Conservation (phyloP, 1,140 invertebrate genomes). For the Drosophila teissieri region DNA sequence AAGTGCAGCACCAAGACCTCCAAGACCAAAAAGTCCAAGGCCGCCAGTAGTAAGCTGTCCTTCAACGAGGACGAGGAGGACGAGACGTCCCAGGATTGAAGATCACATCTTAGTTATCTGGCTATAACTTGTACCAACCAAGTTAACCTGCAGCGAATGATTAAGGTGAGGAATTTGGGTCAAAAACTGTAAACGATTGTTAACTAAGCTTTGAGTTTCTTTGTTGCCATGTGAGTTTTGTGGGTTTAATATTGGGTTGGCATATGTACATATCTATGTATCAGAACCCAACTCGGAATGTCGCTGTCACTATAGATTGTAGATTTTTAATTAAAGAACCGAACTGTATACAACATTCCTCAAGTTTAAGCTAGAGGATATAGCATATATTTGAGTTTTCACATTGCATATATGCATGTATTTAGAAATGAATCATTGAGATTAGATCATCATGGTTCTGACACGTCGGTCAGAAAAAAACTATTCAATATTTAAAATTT, state of each 20-base stretch:
- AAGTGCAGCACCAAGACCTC: constrained; percentile 16
- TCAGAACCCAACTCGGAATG: background rate
- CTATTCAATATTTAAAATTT: no score
- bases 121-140: constrained; percentile 1
- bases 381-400: no score
- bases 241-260: constrained; percentile 1
- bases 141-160: constrained; percentile 24
- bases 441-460: no score
- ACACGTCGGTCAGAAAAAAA: no score
- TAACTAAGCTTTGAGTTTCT: background rate
- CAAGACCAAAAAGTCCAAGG: constrained; percentile 59
- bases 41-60: constrained; percentile 63
- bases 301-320: background rate
- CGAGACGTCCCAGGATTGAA: constrained; percentile 55
- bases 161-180: constrained; percentile 28
- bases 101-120: background rate
- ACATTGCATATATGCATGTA: no score
- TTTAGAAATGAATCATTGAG: no score
- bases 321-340: background rate
- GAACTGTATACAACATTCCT: background rate
- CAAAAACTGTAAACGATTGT: constrained; percentile 4
- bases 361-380: no score
- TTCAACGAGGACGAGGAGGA: constrained; percentile 82
- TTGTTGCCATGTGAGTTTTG: constrained; percentile 11
- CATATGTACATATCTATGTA: background rate